Conservation (phyloP, 2,797 vertebrate species). For the Poecilia gillii region DNA sequence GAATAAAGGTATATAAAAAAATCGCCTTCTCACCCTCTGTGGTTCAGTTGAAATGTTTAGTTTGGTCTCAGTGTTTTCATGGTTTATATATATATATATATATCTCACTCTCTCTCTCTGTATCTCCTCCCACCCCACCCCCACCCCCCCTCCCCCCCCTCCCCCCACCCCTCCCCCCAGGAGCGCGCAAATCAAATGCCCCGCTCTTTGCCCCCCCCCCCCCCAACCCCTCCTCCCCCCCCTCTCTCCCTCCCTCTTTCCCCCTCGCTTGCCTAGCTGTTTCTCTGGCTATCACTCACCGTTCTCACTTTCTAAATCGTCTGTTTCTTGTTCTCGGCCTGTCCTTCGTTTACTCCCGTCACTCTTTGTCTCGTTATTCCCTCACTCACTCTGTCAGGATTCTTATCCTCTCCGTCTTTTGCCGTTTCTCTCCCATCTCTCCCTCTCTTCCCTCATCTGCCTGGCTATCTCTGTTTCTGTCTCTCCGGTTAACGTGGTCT, state of each 20-base stretch:
- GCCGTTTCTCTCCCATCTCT: slow-evolving; percentile 28
- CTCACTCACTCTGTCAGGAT: slow-evolving; percentile 52
- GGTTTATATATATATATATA: too few species aligned
- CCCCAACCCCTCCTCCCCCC: slow-evolving; percentile 69
- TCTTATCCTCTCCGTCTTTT: slow-evolving; percentile 37
- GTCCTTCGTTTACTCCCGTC: slow-evolving; percentile 49
- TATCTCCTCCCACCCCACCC: too few species aligned
- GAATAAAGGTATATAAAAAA: too few species aligned
- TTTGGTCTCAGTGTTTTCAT: too few species aligned
- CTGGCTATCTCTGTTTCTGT: slow-evolving; percentile 57
- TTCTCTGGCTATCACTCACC: slow-evolving; percentile 41
- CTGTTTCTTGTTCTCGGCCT: slow-evolving; percentile 28
- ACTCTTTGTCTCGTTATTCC: slow-evolving; percentile 49
- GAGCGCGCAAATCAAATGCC: slow-evolving; percentile 72
- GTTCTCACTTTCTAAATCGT: slow-evolving; percentile 18
- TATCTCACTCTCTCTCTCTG: too few species aligned
- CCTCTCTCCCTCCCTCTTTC: slow-evolving; percentile 4
- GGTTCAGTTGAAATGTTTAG: too few species aligned
- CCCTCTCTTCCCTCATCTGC: slow-evolving; percentile 45
- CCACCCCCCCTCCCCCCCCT: slow-evolving; percentile 78
- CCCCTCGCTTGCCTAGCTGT: slow-evolving; percentile 54
- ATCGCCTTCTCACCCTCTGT: too few species aligned
- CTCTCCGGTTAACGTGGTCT: slow-evolving; percentile 72
- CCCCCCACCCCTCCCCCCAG: slow-evolving; percentile 80
- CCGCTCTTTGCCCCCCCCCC: slow-evolving; percentile 57